Conservation (phyloP, 2,797 vertebrate genomes). For the Xenops minutus region DNA sequence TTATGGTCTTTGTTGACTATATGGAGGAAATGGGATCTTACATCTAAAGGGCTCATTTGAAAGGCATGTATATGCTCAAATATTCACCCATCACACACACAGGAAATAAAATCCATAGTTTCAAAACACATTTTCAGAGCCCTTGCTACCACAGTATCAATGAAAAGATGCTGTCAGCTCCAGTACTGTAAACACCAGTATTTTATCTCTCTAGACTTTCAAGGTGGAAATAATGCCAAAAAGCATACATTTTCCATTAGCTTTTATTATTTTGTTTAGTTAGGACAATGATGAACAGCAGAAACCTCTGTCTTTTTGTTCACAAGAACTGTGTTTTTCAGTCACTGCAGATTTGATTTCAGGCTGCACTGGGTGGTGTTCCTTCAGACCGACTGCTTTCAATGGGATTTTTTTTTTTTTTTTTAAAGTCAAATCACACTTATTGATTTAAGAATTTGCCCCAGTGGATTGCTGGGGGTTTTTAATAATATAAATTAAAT, state of each 20-base stretch:
- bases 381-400: background rate
- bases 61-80: constrained; percentile 46
- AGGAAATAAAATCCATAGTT: constrained; percentile 9
- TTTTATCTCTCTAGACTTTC: background rate
- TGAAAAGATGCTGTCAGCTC: background rate
- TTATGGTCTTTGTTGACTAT: constrained; percentile 56
- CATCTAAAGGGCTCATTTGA: constrained; percentile 47
- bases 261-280: background rate
- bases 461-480: background rate
- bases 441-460: constrained; percentile 28
- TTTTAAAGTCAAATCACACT: background rate
- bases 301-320: background rate
- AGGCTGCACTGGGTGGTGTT: background rate
- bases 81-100: constrained; percentile 33
- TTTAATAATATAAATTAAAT: constrained; percentile 29
- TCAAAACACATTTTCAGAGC: constrained; percentile 7
- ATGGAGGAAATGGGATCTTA: constrained; percentile 58
- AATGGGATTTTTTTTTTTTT: background rate
- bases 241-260: background rate
- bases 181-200: background rate
- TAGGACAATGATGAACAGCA: background rate
- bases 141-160: background rate
- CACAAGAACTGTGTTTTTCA: background rate
- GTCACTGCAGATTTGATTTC: background rate
- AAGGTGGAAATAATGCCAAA: background rate